Base-by-base conservation (phyloP, 92 coral and sea anemone species). In the Siderastrea radians region DNA sequence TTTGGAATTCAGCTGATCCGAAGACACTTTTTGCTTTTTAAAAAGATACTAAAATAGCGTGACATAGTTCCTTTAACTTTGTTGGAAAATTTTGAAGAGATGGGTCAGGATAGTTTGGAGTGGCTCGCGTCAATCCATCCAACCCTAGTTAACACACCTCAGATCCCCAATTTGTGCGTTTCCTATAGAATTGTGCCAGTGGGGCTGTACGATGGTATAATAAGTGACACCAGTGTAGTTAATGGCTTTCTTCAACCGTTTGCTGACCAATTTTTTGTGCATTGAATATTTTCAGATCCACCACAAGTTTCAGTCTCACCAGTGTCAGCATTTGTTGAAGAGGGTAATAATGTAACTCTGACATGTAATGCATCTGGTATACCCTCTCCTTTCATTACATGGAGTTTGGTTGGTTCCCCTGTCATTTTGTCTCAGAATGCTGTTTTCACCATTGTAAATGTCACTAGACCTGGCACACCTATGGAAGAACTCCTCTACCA, bases 341-440 rank as follows among this genome's bases (percentile, higher is more conserved):
- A 74, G 78, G 78, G 78, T 54, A 49, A 74, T n/a, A 74, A 54
- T 74, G 55, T 46, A 74, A 74, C 78, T 74, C 78, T 74, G 78
- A 17, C 43, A 15, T 74, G 78, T 59, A 14, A 49, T 14, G 61
- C 78, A 49, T 6, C 57, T 47, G 78, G 78, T 2, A 74, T 74
- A 15, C 78, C 78, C 12, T 15, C 26, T 50, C 78, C 78, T 74
- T 46, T 7, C 13, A 49, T 74, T 11, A 54, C 43, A 13, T 74
- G 78, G 78, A 74, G 58, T 3, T 6, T 38, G 7, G 72, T 43
- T 67, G 72, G 72, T 26, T 3, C 50, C 66, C 15, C 26, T 3
- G 49, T 38, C 3, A 11, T 74, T 9, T 38, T 74, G 78, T 74
- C 78, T 10, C 57, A 14, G 13, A 11, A 7, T 19, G 57, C 55